These are phyloP conservation scores for Drosophila sucinea DNA, from an alignment of 1,140 invertebrate genomes.

Conservation along the genomic window DNA sequence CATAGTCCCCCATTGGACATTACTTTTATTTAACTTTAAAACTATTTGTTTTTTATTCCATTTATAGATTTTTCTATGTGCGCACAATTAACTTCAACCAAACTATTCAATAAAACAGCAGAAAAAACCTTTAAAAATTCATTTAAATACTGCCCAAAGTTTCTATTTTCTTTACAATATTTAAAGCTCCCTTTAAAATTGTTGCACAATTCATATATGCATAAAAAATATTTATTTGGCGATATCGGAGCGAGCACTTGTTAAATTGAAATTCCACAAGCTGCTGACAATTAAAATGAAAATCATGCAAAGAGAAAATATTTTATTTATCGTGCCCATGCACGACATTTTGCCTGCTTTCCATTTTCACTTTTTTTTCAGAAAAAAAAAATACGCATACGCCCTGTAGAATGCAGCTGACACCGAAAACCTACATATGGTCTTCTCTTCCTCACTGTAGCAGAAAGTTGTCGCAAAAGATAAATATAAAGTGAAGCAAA, in stretches of 20 bases:
- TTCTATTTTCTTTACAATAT: too few species aligned
- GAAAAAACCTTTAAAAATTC: too few species aligned
- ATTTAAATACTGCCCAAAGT: too few species aligned
- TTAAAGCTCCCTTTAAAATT: neutral
- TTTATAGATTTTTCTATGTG: too few species aligned
- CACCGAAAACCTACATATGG: constrained; percentile 34
- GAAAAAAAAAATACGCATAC: constrained; percentile 65
- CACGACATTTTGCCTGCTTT: constrained; percentile 1
- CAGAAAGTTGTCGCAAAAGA: constrained; percentile 57
- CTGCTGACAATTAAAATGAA: constrained; percentile 45
- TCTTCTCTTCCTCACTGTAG: constrained; percentile 17
- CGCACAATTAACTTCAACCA: too few species aligned
- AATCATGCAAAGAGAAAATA: constrained; percentile 26
- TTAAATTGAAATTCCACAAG: constrained; percentile 42
- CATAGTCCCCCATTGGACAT: too few species aligned
- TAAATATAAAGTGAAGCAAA: constrained; percentile 64
- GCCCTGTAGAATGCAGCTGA: constrained; percentile 60
- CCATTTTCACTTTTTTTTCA: constrained; percentile 30
- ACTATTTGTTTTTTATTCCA: too few species aligned
- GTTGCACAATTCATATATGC: neutral
- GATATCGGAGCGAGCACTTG: constrained; percentile 10
- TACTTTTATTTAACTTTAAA: too few species aligned
- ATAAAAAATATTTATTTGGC: neutral
- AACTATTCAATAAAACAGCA: too few species aligned
- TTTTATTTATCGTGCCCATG: constrained; percentile 16